These are phyloP conservation scores for Bimastos eiseni DNA, from an alignment of 2,888 invertebrate species.

Conservation along the genomic window DNA sequence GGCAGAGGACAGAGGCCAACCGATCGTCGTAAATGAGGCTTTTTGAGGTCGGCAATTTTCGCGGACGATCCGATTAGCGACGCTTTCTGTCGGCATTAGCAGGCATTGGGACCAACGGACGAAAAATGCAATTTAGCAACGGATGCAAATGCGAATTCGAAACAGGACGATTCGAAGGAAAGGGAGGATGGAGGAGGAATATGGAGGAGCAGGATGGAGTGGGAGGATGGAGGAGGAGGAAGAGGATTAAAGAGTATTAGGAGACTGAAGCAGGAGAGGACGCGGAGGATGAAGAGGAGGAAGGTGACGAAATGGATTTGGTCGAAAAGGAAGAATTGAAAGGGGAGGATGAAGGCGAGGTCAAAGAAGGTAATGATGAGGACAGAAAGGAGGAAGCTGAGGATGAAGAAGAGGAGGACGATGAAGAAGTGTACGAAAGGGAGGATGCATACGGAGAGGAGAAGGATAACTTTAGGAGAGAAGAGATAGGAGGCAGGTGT, in stretches of 20 bases:
- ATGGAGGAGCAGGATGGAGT: not conserved
- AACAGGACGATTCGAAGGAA: not conserved
- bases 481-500: too few relatives aligned
- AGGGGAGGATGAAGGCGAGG: not conserved
- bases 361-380: not conserved
- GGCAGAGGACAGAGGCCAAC: not conserved
- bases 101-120: not conserved
- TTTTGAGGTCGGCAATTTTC: not conserved
- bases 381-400: too few relatives aligned
- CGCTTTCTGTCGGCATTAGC: conserved; percentile 7
- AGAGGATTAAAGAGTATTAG: not conserved
- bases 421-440: too few relatives aligned
- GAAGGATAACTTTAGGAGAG: too few relatives aligned
- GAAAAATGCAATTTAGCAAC: not conserved
- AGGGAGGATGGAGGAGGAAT: not conserved
- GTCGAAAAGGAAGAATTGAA: not conserved
- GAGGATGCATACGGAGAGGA: too few relatives aligned
- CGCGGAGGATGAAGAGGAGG: not conserved
- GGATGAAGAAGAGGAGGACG: too few relatives aligned
- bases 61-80: not conserved
- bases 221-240: not conserved
- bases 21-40: not conserved
- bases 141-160: conserved; percentile 23
- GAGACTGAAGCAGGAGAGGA: not conserved
- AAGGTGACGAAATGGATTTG: not conserved